Percentiles rank a stretch among this genome's conserved stretches.
Evolutionary conservation across 92 coral and sea anemone genomes (phyloP).

Genomic region (Phymanthus crucifer): DNA sequence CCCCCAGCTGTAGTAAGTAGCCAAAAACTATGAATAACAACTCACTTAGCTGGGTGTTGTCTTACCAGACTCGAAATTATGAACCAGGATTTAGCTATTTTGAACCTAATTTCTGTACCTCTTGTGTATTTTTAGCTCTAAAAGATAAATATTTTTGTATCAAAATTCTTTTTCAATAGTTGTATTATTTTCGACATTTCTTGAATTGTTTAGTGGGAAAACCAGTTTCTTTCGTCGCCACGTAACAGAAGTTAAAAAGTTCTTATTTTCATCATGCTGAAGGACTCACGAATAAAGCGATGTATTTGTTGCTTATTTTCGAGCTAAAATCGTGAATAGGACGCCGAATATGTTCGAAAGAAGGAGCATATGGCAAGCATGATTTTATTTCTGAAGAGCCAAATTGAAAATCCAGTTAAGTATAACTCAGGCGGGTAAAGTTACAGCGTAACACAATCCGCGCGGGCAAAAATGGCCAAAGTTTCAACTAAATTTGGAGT

Average conservation of each 20-base stretch:
- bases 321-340: background rate
- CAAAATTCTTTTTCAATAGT: background rate
- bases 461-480: background rate
- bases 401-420: background rate
- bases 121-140: background rate
- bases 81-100: background rate
- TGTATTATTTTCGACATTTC: too few relatives aligned
- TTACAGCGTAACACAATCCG: constrained; percentile 30
- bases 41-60: constrained; percentile 16
- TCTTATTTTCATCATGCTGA: background rate
- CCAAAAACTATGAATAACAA: background rate
- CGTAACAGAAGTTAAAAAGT: background rate
- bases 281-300: background rate
- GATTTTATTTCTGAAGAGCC: background rate
- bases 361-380: constrained; percentile 21
- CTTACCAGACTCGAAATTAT: background rate
- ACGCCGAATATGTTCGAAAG: background rate
- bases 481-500: background rate
- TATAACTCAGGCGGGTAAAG: background rate
- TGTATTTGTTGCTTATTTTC: background rate
- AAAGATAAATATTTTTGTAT: background rate
- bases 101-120: background rate
- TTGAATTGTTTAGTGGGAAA: background rate
- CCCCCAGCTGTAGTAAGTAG: constrained; percentile 5
- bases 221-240: background rate